A percentile compares a stretch with the other conserved stretches of the same genome.
Conservation (phyloP, 2,888 invertebrate genomes). For the Muschampia plurimacula region DNA sequence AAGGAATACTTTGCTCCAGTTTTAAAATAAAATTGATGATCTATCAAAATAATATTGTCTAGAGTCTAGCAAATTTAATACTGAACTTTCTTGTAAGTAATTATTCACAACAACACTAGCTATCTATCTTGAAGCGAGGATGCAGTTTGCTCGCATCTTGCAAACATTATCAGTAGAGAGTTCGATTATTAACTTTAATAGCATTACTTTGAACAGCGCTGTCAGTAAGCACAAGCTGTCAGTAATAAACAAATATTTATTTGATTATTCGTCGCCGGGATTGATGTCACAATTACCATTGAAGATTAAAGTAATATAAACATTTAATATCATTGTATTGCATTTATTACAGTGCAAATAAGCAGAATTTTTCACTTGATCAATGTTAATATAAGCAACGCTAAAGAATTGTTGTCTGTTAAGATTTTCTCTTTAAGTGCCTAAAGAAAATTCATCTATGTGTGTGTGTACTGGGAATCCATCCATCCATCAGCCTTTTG, state of each 20-base stretch:
- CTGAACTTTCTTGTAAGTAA: not conserved
- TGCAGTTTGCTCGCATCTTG: constrained; percentile 66
- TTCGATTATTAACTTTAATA: constrained; percentile 41
- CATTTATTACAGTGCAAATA: too few relatives aligned
- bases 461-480: too few relatives aligned
- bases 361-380: too few relatives aligned
- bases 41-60: not conserved
- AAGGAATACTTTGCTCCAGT: too few relatives aligned
- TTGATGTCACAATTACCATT: not conserved
- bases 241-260: too few relatives aligned
- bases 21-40: not conserved
- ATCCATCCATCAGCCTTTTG: too few relatives aligned
- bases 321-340: too few relatives aligned
- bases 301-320: too few relatives aligned
- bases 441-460: too few relatives aligned
- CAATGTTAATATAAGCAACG: too few relatives aligned
- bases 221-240: not conserved
- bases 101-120: constrained; percentile 5
- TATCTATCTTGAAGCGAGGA: constrained; percentile 56
- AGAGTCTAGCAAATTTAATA: not conserved
- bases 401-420: too few relatives aligned
- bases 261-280: not conserved
- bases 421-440: too few relatives aligned
- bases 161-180: constrained; percentile 41
- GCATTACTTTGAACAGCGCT: constrained; percentile 7